Evolutionary conservation across 2,113 vertebrate genomes (phyloP).

Genomic region (Centropus unirufus): DNA sequence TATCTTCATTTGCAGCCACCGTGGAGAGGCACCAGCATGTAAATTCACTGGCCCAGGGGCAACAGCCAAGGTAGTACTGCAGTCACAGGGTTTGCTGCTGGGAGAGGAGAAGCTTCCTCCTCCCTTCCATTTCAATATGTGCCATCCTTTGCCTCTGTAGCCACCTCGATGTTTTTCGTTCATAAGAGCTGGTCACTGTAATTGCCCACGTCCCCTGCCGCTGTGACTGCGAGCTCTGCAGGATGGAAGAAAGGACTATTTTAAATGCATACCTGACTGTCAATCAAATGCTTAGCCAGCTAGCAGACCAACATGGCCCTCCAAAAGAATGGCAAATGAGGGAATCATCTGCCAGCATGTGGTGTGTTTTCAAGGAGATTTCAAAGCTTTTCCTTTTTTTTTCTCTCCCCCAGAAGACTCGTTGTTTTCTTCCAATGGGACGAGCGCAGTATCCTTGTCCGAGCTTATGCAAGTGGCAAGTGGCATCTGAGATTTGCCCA

Average conservation of each 20-base stretch:
- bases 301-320: background rate
- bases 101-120: background rate
- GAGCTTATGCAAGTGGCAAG: background rate
- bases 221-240: background rate
- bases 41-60: slow-evolving; percentile 17
- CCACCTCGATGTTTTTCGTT: fast-evolving
- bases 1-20: slow-evolving; percentile 52
- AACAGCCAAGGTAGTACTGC: background rate
- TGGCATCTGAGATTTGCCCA: background rate
- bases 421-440: background rate
- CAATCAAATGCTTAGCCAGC: background rate
- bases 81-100: background rate
- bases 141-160: background rate
- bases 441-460: background rate
- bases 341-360: background rate
- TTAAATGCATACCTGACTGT: background rate
- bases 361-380: background rate
- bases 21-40: background rate
- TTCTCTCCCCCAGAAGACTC: background rate
- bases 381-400: background rate
- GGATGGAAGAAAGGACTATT: background rate
- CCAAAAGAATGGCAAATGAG: background rate
- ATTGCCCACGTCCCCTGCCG: background rate
- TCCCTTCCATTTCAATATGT: background rate
- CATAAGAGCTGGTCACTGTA: background rate